These are phyloP conservation scores for Stomatorhinus walkeri DNA, from an alignment of 2,797 vertebrate genomes.

Conservation along the genomic window DNA sequence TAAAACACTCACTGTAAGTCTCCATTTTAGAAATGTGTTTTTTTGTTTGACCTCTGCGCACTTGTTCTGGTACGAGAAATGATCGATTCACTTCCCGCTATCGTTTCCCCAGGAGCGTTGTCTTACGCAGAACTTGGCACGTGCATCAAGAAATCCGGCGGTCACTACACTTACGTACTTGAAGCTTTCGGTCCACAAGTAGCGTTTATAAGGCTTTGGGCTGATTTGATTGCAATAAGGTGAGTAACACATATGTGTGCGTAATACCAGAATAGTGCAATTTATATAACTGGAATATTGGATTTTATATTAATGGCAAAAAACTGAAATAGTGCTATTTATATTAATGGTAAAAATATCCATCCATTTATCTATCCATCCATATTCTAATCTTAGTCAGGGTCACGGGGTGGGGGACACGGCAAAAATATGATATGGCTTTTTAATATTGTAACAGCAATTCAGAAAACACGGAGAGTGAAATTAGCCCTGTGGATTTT, in stretches of 20 bases:
- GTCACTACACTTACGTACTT: constrained; percentile 89
- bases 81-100: constrained; percentile 6
- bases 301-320: background rate
- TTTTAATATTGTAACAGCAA: background rate
- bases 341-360: background rate
- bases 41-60: background rate
- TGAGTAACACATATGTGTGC: constrained; percentile 45
- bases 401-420: background rate
- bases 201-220: constrained; percentile 88
- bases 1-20: background rate
- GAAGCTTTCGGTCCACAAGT: constrained; percentile 85
- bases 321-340: background rate
- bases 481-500: constrained; percentile 14
- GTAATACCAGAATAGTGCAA: background rate
- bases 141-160: constrained; percentile 90
- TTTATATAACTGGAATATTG: background rate
- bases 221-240: constrained; percentile 84
- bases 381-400: background rate
- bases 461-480: constrained; percentile 42
- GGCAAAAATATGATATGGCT: background rate
- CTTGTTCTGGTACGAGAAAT: background rate
- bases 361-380: background rate
- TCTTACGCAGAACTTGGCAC: constrained; percentile 91
- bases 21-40: background rate
- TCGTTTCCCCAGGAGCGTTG: constrained; percentile 70